These are phyloP conservation scores for Euwallacea similis DNA, from an alignment of 1,140 invertebrate genomes.

Conservation along the genomic window DNA sequence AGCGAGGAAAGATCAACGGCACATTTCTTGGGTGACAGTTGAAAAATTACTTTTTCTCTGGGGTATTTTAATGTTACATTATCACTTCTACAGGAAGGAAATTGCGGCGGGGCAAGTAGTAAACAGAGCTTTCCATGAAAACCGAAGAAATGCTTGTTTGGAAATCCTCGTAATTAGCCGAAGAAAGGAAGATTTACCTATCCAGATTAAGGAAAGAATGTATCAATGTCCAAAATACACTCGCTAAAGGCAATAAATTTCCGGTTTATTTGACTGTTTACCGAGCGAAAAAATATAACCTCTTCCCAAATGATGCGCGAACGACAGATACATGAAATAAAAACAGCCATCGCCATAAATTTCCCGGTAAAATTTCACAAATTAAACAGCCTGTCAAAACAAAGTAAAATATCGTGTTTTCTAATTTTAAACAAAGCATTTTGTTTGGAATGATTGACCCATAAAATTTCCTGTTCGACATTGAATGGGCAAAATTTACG, in stretches of 20 bases:
- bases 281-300: conserved; percentile 23
- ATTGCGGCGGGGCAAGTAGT: too few species aligned
- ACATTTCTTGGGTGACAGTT: conserved; percentile 32
- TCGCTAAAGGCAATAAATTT: conserved; percentile 13
- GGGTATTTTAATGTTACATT: conserved; percentile 14
- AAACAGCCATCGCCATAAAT: conserved; percentile 30
- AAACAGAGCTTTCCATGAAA: too few species aligned
- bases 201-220: background rate
- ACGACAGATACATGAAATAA: conserved; percentile 31
- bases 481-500: conserved; percentile 29
- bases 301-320: conserved; percentile 31
- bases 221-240: conserved; percentile 12
- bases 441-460: conserved; percentile 33
- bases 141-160: too few species aligned
- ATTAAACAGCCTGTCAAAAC: conserved; percentile 34
- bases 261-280: conserved; percentile 26
- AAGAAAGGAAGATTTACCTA: background rate
- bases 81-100: background rate
- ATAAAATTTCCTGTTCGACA: conserved; percentile 33
- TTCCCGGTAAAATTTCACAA: conserved; percentile 28
- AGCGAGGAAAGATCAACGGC: conserved; percentile 31
- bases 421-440: conserved; percentile 36
- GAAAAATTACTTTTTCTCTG: conserved; percentile 37
- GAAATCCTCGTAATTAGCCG: background rate
- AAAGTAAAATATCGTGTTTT: conserved; percentile 34